phyloP scores from a whole-genome alignment of 2,797 vertebrate species.

The Fistularia commersonii region DNA sequence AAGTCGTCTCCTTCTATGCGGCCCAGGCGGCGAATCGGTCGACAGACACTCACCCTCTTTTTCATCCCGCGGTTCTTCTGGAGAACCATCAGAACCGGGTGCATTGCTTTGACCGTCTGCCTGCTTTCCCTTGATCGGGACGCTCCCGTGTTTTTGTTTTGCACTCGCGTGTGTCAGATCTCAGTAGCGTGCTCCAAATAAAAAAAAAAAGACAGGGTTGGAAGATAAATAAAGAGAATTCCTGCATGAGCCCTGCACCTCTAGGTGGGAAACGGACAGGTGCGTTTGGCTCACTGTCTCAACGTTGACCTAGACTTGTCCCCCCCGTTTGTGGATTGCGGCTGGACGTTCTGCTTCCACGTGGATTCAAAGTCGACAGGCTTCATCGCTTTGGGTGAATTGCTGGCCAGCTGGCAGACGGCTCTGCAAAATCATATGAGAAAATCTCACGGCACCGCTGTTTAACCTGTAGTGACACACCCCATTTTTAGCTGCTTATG shows the following conservation, averaged over 20 bases:
- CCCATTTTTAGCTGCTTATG: no score
- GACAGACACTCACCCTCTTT: slow-evolving; percentile 43
- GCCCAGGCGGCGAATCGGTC: slow-evolving; percentile 69
- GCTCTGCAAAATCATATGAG: no score
- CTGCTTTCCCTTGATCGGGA: slow-evolving; percentile 14
- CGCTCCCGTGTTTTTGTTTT: neutral
- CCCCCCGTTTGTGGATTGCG: no score
- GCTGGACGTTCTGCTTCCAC: no score
- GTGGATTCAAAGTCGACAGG: no score
- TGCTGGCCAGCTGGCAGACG: no score
- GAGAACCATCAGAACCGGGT: slow-evolving; percentile 55
- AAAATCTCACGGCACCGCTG: no score
- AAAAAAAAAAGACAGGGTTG: slow-evolving; percentile 4
- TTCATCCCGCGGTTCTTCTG: slow-evolving; percentile 52
- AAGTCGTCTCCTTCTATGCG: slow-evolving; percentile 54
- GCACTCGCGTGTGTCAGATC: slow-evolving; percentile 13
- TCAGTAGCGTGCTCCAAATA: slow-evolving; percentile 9
- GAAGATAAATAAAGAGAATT: slow-evolving; percentile 27
- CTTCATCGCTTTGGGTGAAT: no score
- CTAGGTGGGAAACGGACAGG: neutral
- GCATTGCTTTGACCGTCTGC: slow-evolving; percentile 44
- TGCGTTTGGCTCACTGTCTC: slow-evolving; percentile 1
- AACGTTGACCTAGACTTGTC: neutral
- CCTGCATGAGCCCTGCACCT: slow-evolving; percentile 16
- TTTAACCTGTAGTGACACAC: no score